Evolutionary conservation across 2,797 vertebrate genomes (phyloP).

Genomic region (Syngnathus acus): DNA sequence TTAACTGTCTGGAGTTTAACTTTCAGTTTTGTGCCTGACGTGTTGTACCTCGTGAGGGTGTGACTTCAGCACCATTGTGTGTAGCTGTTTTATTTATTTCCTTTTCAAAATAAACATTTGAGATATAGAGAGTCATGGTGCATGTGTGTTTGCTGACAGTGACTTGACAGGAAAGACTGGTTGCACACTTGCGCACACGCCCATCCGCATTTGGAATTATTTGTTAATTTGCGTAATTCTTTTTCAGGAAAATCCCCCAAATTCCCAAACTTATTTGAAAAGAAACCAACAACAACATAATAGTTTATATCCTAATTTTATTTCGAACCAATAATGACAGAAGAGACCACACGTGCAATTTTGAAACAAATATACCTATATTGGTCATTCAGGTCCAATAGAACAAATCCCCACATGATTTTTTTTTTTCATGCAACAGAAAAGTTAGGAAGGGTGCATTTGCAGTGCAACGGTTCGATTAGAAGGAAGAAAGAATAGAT

Average conservation of each 20-base stretch:
- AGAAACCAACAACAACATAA: background rate
- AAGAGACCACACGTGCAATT: conserved; percentile 38
- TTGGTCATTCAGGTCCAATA: conserved; percentile 48
- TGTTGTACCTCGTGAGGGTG: background rate
- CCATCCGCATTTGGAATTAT: background rate
- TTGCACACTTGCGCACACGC: conserved; percentile 15
- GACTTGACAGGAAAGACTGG: conserved; percentile 44
- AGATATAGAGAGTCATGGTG: background rate
- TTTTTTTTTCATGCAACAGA: conserved; percentile 70
- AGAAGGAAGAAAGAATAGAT: conserved; percentile 21
- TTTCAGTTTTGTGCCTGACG: background rate
- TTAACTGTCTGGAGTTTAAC: background rate
- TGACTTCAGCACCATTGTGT: conserved; percentile 20
- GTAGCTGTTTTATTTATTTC: conserved; percentile 18
- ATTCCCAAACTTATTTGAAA: background rate
- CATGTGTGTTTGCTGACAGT: background rate
- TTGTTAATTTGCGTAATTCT: too few species aligned
- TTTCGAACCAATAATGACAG: conserved; percentile 23
- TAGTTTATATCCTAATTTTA: background rate
- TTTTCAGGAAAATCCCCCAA: too few species aligned
- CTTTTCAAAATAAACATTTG: conserved; percentile 40
- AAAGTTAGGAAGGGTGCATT: conserved; percentile 37
- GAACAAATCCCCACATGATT: conserved; percentile 18
- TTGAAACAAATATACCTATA: conserved; percentile 64
- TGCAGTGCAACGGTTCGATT: background rate